Percentiles rank a stretch among this genome's conserved stretches.
Conservation (phyloP, 2,888 invertebrate genomes). For the Beris chalybata region DNA sequence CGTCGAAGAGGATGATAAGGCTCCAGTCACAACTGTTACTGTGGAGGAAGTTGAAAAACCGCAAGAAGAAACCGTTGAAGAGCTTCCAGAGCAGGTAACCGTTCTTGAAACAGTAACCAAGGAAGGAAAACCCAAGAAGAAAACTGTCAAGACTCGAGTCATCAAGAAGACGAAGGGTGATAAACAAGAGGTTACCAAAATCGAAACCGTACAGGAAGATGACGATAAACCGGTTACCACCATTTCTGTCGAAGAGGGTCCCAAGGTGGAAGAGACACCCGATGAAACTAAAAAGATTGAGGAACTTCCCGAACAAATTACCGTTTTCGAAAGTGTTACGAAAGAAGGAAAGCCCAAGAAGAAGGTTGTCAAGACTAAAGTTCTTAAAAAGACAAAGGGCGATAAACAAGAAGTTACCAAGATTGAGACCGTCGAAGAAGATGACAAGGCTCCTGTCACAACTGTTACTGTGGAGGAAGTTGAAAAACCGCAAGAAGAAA, state of each 20-base stretch:
- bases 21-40: constrained; percentile 42
- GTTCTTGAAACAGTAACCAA: constrained; percentile 44
- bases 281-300: constrained; percentile 35
- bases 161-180: constrained; percentile 50
- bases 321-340: constrained; percentile 43
- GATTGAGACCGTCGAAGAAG: constrained; percentile 53
- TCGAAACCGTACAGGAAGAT: constrained; percentile 53
- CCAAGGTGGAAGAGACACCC: constrained; percentile 33
- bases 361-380: constrained; percentile 48
- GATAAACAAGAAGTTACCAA: constrained; percentile 48
- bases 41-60: constrained; percentile 40
- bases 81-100: constrained; percentile 44
- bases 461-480: constrained; percentile 45
- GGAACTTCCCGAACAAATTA: constrained; percentile 39
- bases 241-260: constrained; percentile 44
- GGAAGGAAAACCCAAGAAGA: constrained; percentile 45
- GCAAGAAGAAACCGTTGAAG: constrained; percentile 34
- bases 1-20: constrained; percentile 50
- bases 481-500: constrained; percentile 42
- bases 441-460: constrained; percentile 47
- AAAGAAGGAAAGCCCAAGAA: constrained; percentile 43
- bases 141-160: constrained; percentile 48
- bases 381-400: constrained; percentile 47
- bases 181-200: constrained; percentile 54
- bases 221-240: constrained; percentile 49